Evolutionary conservation across 1,140 invertebrate genomes (phyloP).

Genomic region (Halesus radiatus): DNA sequence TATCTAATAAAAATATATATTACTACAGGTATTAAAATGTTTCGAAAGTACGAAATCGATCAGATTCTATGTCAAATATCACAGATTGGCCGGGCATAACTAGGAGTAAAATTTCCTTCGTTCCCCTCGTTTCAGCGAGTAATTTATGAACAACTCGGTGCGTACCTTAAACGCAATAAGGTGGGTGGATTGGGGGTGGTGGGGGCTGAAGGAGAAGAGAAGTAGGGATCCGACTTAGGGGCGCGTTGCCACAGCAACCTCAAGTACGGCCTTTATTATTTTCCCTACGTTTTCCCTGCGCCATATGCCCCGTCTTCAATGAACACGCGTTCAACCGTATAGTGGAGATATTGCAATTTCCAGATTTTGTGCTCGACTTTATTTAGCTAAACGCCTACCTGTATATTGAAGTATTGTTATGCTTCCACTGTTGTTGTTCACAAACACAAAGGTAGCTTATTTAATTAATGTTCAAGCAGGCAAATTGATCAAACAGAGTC

Average conservation of each 20-base stretch:
- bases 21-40: too few species aligned
- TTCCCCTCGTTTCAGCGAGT: neutral
- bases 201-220: neutral
- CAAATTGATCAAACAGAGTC: too few species aligned
- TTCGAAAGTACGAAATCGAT: too few species aligned
- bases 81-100: neutral
- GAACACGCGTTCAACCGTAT: slow-evolving; percentile 15
- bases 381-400: neutral
- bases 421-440: too few species aligned
- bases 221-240: neutral
- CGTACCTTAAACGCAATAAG: slow-evolving; percentile 28
- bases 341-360: slow-evolving; percentile 9
- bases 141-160: slow-evolving; percentile 22
- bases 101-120: slow-evolving; percentile 1
- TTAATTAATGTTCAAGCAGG: too few species aligned
- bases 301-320: slow-evolving; percentile 23
- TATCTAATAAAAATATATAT: too few species aligned
- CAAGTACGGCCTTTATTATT: slow-evolving; percentile 35
- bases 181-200: neutral
- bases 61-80: too few species aligned
- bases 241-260: slow-evolving; percentile 44
- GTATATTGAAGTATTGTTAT: too few species aligned
- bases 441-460: too few species aligned
- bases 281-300: slow-evolving; percentile 23
- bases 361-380: neutral